Conservation (phyloP, 2,888 invertebrate genomes). For the Imbricaverruca yamaguchii region DNA sequence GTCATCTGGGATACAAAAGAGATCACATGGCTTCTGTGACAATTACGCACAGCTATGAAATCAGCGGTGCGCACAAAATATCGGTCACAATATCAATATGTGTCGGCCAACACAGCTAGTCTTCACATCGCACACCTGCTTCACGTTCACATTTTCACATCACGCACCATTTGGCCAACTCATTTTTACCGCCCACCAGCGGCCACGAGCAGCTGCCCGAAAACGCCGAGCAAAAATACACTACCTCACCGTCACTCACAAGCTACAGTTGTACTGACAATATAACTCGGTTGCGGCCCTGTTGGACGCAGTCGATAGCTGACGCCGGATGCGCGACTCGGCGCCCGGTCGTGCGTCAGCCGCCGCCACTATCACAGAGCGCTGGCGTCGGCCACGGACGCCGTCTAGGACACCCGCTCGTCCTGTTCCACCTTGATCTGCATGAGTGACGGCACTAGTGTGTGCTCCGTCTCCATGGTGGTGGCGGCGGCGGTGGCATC, state of each 20-base stretch:
- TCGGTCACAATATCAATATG: not conserved
- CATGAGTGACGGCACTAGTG: slow-evolving; percentile 6
- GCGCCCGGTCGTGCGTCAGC: not conserved
- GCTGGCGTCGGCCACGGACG: not conserved
- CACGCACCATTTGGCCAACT: not conserved
- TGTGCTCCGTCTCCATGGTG: not conserved
- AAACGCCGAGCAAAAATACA: not conserved
- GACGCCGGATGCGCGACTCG: not conserved
- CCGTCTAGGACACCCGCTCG: not conserved
- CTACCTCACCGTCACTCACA: not conserved
- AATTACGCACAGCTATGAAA: not conserved
- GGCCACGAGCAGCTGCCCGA: not conserved
- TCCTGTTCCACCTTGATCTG: slow-evolving; percentile 18
- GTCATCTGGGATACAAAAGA: not conserved
- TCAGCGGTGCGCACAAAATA: not conserved
- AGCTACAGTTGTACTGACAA: slow-evolving; percentile 15
- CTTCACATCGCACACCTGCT: no score
- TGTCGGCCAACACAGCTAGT: no score
- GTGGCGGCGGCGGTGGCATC: not conserved
- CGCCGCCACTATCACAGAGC: not conserved
- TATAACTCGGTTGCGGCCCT: slow-evolving; percentile 2
- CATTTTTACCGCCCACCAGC: not conserved
- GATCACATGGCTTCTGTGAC: not conserved
- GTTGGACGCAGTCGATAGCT: not conserved
- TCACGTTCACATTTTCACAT: no score